Evolutionary conservation across 2,888 invertebrate species (phyloP), one percentile per base, ranked within the genome.

Genomic region (Lamellibrachia satsuma): DNA sequence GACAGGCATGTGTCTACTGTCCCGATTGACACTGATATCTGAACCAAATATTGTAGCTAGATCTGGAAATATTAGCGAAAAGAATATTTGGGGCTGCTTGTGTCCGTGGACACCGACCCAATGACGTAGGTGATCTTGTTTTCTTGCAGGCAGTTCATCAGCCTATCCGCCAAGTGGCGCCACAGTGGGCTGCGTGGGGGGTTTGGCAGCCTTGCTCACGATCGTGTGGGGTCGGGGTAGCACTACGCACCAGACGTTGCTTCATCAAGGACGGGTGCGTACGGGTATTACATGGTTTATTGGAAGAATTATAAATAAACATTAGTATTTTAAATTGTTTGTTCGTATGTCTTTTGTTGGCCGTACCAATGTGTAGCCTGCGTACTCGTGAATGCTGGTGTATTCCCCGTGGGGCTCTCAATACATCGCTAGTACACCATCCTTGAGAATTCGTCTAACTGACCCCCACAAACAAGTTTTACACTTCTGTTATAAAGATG

Each of bases 121-220:
- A 15, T 75, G 75, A 75, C 75, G n/a, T n/a, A 75, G 22, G n/a
- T 15, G 15, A 75, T 75, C 22, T 9, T 60, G 60, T 75, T 57
- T 57, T 57, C 2, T 75, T 75, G 22, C 75, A 75, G 75, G n/a
- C 75, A 75, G 22, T 22, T 22, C 75, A 22, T 22, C 75, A 75
- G 22, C 75, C 75, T n/a, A n/a, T 75, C 75, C 75, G 75, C 22
- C 75, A n/a, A 22, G 75, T 11, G 75, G 22, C 75, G 75, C 75
- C 75, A 75, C 75, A 75, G 75, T 75, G 75, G 75, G 75, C 75
- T 3, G n/a, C 75, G 22, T 75, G 75, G 75, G 75, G 75, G 75
- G 75, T 75, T n/a, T 75, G 75, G 75, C 75, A 75, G 75, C 75
- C 75, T 75, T 75, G 75, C 75, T 75, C 75, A 11, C 75, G 75